Evolutionary conservation across 2,888 invertebrate species (phyloP), one percentile per base, ranked within the genome.

Genomic region (Theodoxus fluviatilis): DNA sequence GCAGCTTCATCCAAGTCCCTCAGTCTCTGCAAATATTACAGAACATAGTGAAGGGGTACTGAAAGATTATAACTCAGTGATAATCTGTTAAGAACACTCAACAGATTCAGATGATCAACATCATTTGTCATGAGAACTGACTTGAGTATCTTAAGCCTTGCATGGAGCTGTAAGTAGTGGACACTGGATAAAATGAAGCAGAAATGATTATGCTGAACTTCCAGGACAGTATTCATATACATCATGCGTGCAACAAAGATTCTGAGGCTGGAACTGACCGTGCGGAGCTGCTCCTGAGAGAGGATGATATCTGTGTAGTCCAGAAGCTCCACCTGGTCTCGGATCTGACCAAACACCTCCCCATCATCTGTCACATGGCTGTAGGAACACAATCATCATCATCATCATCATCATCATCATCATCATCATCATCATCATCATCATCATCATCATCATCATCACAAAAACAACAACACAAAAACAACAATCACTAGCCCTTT

Each of bases 291-390:
- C 71, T 92, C 91, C 73, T 93, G 87, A 15, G 92, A 91, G 78
- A 94, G 89, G 76, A 90, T 88, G 25, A 93, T 91, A 7, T 94
- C 91, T 35, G 92, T 90, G 67, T 92, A 90, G 84, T 94, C 93
- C 76, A 92, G 90, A 70, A 94, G 87, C 72, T 91, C 91, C 9
- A 92, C 91, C 68, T 92, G 91, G 82, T 93, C 93, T 59, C 92
- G 90, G 78, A 92, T 92, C 74, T 93, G 92, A 0, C 95, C 96
- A 80, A 94, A 92, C 75, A 92, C 91, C 79, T 92, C 92, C 0
- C 96, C 96, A 84, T 94, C 94, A 63, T 94, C 90, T 49, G 94
- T 90, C 28, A 95, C 92, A 71, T 95, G 91, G 86, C 95, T 94
- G 87, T 71, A 88, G 25, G 22, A 70, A 38, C 35, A 70, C 18